Evolutionary conservation across 2,888 invertebrate genomes (phyloP).

Genomic region (Lysandra bellargus): DNA sequence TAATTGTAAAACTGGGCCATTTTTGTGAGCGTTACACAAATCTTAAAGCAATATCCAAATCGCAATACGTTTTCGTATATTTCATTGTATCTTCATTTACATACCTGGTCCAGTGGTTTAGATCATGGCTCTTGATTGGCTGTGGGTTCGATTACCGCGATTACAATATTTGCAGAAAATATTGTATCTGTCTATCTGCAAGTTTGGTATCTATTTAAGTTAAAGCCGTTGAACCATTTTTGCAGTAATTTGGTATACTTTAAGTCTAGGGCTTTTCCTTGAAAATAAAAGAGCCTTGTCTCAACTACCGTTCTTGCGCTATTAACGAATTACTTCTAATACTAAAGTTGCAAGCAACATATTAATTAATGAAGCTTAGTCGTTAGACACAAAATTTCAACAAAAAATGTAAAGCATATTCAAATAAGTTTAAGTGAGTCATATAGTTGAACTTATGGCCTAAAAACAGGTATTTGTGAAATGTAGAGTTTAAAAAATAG

Average conservation of each 20-base stretch:
- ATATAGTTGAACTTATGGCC: conserved; percentile 9
- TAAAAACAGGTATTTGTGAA: conserved; percentile 17
- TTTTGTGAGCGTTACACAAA: conserved; percentile 4
- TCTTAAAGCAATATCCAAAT: not conserved
- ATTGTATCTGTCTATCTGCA: no score
- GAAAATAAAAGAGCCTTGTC: not conserved
- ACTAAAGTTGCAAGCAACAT: not conserved
- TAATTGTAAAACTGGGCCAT: not conserved
- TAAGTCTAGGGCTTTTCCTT: no score
- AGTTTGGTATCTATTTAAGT: no score
- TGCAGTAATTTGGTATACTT: no score
- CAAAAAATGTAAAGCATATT: not conserved
- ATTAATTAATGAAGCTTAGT: not conserved
- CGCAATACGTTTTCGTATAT: not conserved
- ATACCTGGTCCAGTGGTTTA: not conserved
- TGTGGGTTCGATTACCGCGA: not conserved
- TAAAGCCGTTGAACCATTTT: no score
- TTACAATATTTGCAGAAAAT: no score
- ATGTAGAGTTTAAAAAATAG: conserved; percentile 14
- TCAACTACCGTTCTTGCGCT: no score
- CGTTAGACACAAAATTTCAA: not conserved
- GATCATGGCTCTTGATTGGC: not conserved
- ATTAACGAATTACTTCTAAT: not conserved
- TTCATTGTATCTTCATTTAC: not conserved
- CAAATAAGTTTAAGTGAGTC: not conserved